phyloP scores from a whole-genome alignment of 2,888 invertebrate species.

The Andrena fulva region DNA sequence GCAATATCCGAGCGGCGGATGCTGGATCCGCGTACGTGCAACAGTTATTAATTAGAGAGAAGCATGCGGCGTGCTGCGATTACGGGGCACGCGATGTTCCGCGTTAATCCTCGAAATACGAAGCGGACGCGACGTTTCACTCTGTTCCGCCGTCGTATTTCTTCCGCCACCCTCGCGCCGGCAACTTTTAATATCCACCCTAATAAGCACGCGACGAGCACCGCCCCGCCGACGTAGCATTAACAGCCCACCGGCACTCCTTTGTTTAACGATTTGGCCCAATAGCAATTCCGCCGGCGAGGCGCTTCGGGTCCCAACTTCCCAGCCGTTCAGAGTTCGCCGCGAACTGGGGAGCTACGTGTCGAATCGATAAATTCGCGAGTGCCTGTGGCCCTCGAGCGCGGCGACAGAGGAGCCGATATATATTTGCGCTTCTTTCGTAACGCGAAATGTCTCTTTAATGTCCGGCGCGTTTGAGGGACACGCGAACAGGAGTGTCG shows the following conservation, averaged over 20 bases:
- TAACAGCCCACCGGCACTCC: constrained; percentile 20
- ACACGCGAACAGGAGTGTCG: background rate
- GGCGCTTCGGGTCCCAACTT: background rate
- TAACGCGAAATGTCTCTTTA: too few relatives aligned
- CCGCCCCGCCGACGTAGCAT: constrained; percentile 10
- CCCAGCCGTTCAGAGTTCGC: background rate
- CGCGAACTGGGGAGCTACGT: too few relatives aligned
- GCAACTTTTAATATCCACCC: constrained; percentile 44
- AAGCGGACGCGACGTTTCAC: constrained; percentile 12
- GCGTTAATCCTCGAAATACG: constrained; percentile 51
- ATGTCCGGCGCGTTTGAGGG: background rate
- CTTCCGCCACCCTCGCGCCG: background rate
- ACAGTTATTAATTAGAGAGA: constrained; percentile 57
- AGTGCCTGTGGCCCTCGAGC: too few relatives aligned
- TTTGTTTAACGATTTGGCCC: constrained; percentile 21
- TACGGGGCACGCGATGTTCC: constrained; percentile 23
- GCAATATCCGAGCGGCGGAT: constrained; percentile 3
- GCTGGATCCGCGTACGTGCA: constrained; percentile 27
- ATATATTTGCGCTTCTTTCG: background rate
- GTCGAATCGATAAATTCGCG: too few relatives aligned
- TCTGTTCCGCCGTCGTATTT: constrained; percentile 11
- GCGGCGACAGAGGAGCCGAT: too few relatives aligned
- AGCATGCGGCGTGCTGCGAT: constrained; percentile 53
- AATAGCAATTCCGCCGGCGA: too few relatives aligned
- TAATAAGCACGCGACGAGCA: constrained; percentile 31